Base-by-base conservation (phyloP, 2,888 invertebrate species). In the Thera obeliscata region DNA sequence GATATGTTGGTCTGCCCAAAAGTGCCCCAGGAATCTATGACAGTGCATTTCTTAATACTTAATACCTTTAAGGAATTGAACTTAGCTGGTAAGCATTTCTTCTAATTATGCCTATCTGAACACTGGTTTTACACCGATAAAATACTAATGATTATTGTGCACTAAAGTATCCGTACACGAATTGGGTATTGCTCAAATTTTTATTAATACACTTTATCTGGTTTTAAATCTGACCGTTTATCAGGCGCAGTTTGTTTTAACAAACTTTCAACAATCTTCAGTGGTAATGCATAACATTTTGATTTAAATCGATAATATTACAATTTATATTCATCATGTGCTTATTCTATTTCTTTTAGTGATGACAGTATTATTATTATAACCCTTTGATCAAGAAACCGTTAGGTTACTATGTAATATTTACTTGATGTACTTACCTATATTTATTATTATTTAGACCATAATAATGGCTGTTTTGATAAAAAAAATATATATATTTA, bases 401-500 rank as follows among this genome's bases (percentile, higher is more conserved):
- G 43, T 9, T 43, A 38, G 8, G 5, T 38, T 38, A 38, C 5
- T 38, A 38, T 38, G 38, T 38, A 4, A 38, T 7, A 38, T 38
- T 3, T 38, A 4, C 3, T 7, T 41, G 2, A 41, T 5, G 41
- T 41, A 1, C 6, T 7, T 52, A 33, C 22, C 8, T 9, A 52
- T 33, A 9, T 46, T 46, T 9, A 46, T 46, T 46, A 46, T 9
- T 2, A 46, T 2, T 46, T 46, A 46, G 9, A 50, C 22, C 50
- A 12, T 7, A 50, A 7, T 6, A 46, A 46, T 43, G 2, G 1
- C 7, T 50, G 5, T 50, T 12, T 7, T 12, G 22, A 22, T 12
- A 22, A 50, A 50, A 7, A 50, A 22, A 54, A 41, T 48, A 38
- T 67, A 38, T 67, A 58, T 49, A 65, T 22, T 22, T 22, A 22